Conservation (phyloP, 2,797 vertebrate species). For the Leptodon cayanensis region DNA sequence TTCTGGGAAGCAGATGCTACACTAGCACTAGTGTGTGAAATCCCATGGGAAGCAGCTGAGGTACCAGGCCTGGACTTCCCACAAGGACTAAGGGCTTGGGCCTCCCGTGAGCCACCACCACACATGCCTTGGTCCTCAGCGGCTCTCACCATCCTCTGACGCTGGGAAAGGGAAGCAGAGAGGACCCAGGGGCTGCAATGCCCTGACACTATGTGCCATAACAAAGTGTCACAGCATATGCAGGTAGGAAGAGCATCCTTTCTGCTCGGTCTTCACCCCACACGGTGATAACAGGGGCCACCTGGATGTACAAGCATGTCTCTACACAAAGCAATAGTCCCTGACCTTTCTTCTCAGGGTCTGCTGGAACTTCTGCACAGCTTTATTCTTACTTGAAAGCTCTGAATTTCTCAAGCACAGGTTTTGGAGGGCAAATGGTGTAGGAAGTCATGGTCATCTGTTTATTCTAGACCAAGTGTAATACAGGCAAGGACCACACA, state of each 20-base stretch:
- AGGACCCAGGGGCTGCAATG: background rate
- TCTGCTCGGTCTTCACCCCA: background rate
- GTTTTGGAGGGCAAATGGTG: background rate
- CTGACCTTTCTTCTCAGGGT: background rate
- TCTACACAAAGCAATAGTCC: background rate
- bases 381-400: background rate
- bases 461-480: background rate
- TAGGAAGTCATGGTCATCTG: background rate
- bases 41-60: background rate
- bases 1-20: background rate
- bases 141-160: background rate
- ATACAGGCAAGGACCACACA: background rate
- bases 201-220: background rate
- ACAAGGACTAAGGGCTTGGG: background rate
- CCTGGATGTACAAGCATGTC: background rate
- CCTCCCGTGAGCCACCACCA: background rate
- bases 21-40: background rate
- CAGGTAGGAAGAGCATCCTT: background rate
- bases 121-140: background rate
- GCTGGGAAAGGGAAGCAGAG: background rate
- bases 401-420: background rate
- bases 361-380: background rate
- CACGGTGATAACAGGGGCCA: fast-evolving
- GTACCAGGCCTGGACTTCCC: background rate
- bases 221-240: background rate